A percentile compares a stretch with the other conserved stretches of the same genome.
These are phyloP conservation scores for Drosophila dives DNA, from an alignment of 2,888 invertebrate genomes.

Conservation along the genomic window DNA sequence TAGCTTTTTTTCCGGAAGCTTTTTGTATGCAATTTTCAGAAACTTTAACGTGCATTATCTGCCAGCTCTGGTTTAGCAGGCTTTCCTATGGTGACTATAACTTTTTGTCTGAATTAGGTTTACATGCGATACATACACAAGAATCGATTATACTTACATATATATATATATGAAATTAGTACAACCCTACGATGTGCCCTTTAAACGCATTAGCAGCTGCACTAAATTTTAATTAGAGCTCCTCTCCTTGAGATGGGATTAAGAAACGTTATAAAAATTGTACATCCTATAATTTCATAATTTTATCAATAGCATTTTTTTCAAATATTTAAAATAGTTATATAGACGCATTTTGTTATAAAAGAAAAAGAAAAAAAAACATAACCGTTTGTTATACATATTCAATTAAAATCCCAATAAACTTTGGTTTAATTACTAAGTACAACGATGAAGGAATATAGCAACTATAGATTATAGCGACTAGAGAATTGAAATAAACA, in stretches of 20 bases:
- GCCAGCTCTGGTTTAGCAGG: constrained; percentile 49
- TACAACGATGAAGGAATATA: constrained; percentile 57
- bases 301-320: constrained; percentile 21
- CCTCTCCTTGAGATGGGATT: constrained; percentile 43
- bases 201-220: constrained; percentile 57
- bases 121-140: constrained; percentile 22
- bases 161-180: constrained; percentile 44
- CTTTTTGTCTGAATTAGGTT: constrained; percentile 62
- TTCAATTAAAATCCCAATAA: constrained; percentile 15
- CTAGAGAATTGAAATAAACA: constrained; percentile 70
- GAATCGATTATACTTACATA: constrained; percentile 16
- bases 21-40: constrained; percentile 42
- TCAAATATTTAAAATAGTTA: constrained; percentile 24
- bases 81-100: constrained; percentile 58
- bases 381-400: constrained; percentile 4
- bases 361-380: background rate
- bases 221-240: constrained; percentile 52
- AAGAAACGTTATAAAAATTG: constrained; percentile 23
- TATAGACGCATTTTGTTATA: constrained; percentile 18
- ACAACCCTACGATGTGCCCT: constrained; percentile 65
- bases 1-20: constrained; percentile 1
- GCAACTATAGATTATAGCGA: constrained; percentile 36
- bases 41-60: constrained; percentile 69
- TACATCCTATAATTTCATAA: constrained; percentile 9
- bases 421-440: constrained; percentile 40